Evolutionary conservation across 2,113 vertebrate species (phyloP).

Genomic region (Cranoglanis bouderius): DNA sequence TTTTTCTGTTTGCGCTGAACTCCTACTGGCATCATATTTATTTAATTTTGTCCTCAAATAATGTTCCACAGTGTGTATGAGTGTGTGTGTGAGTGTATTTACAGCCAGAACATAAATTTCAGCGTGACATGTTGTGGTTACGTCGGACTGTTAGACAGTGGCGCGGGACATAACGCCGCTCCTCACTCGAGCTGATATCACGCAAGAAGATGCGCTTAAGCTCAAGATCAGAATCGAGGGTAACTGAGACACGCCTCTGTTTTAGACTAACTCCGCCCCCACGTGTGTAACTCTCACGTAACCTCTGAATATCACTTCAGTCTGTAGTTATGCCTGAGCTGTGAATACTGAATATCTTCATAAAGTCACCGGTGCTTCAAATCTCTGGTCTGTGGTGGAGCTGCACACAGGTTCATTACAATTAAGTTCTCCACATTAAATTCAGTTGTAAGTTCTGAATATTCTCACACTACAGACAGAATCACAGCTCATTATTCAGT

Average conservation of each 20-base stretch:
- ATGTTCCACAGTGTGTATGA: too few relatives aligned
- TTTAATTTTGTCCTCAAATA: too few relatives aligned
- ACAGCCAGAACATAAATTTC: too few relatives aligned
- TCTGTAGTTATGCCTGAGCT: not conserved
- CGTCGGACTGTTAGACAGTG: too few relatives aligned
- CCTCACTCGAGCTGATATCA: not conserved
- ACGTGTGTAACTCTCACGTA: not conserved
- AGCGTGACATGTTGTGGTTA: too few relatives aligned
- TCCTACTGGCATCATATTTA: too few relatives aligned
- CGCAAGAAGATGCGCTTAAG: not conserved
- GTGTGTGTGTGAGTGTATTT: too few relatives aligned
- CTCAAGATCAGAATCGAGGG: not conserved
- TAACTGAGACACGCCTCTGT: not conserved
- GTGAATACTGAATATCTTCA: not conserved
- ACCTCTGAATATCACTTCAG: not conserved
- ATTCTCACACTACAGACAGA: not conserved
- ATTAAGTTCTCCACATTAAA: not conserved
- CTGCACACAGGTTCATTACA: not conserved
- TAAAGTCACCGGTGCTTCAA: not conserved
- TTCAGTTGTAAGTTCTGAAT: not conserved
- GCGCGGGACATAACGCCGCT: too few relatives aligned
- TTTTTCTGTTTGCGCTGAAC: too few relatives aligned
- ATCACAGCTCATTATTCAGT: not conserved
- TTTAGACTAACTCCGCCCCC: not conserved
- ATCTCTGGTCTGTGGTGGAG: not conserved